phyloP scores from a whole-genome alignment of 30 jellyfish, hydroid and myxozoan genomes.

The Pelagia noctiluca region DNA sequence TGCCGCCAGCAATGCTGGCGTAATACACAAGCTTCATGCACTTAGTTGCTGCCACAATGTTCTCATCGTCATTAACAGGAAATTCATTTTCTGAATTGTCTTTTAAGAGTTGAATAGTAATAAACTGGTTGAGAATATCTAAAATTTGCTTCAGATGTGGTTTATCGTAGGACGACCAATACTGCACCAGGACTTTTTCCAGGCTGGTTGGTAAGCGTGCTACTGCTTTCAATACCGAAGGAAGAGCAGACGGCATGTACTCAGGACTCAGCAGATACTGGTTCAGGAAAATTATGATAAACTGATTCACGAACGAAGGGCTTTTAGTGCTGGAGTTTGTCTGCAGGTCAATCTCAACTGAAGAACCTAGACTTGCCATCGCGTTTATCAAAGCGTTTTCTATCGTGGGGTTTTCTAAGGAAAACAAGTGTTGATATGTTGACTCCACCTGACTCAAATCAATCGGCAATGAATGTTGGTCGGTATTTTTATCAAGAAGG shows the following conservation, averaged over 20 bases:
- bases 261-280: constrained; percentile 80
- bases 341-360: constrained; percentile 68
- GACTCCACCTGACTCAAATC: constrained; percentile 51
- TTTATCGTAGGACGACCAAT: constrained; percentile 56
- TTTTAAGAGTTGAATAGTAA: constrained; percentile 60
- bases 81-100: constrained; percentile 49
- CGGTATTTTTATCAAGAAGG: neutral
- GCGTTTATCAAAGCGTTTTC: constrained; percentile 89
- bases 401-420: constrained; percentile 51
- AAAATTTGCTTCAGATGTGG: constrained; percentile 51
- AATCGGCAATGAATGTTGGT: constrained; percentile 40
- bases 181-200: constrained; percentile 49
- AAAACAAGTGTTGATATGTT: constrained; percentile 37
- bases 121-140: constrained; percentile 74
- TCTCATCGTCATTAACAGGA: constrained; percentile 75
- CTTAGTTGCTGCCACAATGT: constrained; percentile 72
- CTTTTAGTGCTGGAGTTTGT: constrained; percentile 7
- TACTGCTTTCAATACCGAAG: constrained; percentile 73
- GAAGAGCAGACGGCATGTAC: constrained; percentile 75
- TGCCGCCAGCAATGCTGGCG: constrained; percentile 86
- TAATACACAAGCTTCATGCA: constrained; percentile 73
- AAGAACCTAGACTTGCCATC: constrained; percentile 69
- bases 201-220: constrained; percentile 40
- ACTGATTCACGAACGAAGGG: constrained; percentile 60
- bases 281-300: constrained; percentile 69